Percentiles rank a stretch among this genome's conserved stretches.
These are phyloP conservation scores for Chelon labrosus DNA, from an alignment of 2,797 vertebrate species.

Conservation along the genomic window DNA sequence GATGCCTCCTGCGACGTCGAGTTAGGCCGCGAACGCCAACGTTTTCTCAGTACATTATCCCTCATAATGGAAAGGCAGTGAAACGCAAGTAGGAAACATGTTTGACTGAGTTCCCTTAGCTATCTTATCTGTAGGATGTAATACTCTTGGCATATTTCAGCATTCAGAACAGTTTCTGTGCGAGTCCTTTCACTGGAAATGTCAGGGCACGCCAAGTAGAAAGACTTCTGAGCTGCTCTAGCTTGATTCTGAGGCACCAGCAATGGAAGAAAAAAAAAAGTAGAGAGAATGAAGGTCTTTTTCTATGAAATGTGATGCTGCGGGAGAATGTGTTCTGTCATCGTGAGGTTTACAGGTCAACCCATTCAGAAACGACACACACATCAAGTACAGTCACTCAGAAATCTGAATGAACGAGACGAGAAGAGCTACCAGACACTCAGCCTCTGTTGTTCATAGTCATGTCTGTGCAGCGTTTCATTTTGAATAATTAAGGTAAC, in stretches of 20 bases:
- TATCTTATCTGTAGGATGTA: slow-evolving; percentile 42
- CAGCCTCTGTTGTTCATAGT: neutral
- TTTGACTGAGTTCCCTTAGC: slow-evolving; percentile 17
- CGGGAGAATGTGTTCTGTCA: slow-evolving; percentile 45
- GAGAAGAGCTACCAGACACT: neutral
- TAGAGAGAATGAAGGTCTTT: slow-evolving; percentile 37
- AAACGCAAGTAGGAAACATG: slow-evolving; percentile 39
- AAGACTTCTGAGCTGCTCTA: slow-evolving; percentile 55
- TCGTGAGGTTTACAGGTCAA: slow-evolving; percentile 2
- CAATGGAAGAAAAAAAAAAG: slow-evolving; percentile 20
- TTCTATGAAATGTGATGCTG: slow-evolving; percentile 40
- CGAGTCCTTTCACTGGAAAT: slow-evolving; percentile 53
- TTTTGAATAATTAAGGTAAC: neutral
- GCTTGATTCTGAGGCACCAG: slow-evolving; percentile 57
- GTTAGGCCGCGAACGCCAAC: slow-evolving; percentile 27
- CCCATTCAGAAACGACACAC: neutral
- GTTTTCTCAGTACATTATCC: slow-evolving; percentile 46
- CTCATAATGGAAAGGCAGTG: slow-evolving; percentile 23
- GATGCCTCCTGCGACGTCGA: slow-evolving; percentile 29
- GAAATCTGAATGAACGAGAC: slow-evolving; percentile 10
- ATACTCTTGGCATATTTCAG: slow-evolving; percentile 34
- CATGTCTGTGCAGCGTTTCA: neutral
- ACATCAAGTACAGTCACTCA: slow-evolving; percentile 10
- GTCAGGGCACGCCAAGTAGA: slow-evolving; percentile 51
- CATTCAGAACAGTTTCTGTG: slow-evolving; percentile 35